Base-by-base conservation (phyloP, 2,797 vertebrate genomes). In the Ctenochaetus hawaiiensis region DNA sequence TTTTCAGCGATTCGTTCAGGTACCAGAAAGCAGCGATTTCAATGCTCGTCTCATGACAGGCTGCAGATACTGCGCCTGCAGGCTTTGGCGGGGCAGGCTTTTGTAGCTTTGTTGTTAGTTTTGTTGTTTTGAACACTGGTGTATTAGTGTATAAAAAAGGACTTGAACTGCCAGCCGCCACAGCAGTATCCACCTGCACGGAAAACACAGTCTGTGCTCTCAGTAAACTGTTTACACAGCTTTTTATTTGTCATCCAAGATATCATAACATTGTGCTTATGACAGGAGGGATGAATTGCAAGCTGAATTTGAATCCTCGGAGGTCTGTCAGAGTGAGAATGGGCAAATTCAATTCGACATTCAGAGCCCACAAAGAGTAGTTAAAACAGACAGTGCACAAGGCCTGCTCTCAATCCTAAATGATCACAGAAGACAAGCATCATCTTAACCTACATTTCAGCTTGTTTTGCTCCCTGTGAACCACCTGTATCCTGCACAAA, bases 1-100 rank as follows among this genome's bases (percentile, higher is more conserved):
- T 78, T 92, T 88, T 81, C 80, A 84, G 67, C n/a, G 5, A 91
- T 91, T 90, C 30, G 76, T 89, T 92, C 81, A 83, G 88, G 86
- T 86, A 77, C 73, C 76, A 73, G 80, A 82, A 84, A 84, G 54
- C 80, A 70, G 57, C 53, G 77, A 70, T 87, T 78, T 78, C 69
- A 61, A 39, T 41, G 76, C 80, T 80, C 8, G n/a, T 79, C 84
- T 82, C 66, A 44, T 85, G 89, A 87, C 84, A 87, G 80, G 74
- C 73, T 73, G 72, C 74, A 78, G 82, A 86, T 78, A 43, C 70
- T 56, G 51, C 14, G 80, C 72, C 87, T 70, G 81, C 87, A n/a
- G 89, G 77, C 72, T 60, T 80, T 88, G 68, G 58, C 23, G 59
- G 64, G 62, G 78, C 56, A 10, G 60, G 37, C 75, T 85, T 83